Base-by-base conservation (phyloP, 2,113 vertebrate genomes). In the Carassius carassius region DNA sequence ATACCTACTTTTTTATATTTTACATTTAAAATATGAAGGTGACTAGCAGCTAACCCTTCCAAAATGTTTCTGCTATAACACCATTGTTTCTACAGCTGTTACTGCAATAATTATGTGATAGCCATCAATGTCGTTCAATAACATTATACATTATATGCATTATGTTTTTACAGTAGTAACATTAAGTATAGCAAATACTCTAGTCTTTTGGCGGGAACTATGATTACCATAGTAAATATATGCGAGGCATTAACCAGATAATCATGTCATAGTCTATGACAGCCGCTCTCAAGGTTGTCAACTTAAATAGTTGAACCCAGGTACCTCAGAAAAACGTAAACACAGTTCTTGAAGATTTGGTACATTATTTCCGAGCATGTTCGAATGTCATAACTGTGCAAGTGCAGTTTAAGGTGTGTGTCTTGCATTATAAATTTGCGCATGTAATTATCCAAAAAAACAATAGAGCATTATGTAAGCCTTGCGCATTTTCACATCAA, bases 381-480 rank as follows among this genome's bases (percentile, higher is more conserved):
- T 37, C 32, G 21, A 60, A 1, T 44, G 56, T n/a, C 12, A 23
- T 41, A 11, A 62, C 5, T 23, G 21, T 41, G 35, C 56, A 23
- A 4, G 12, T 44, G 35, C 6, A 32, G 1, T 23, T 13, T 41
- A 47, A 65, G 3, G 19, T 78, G 58, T 25, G 19, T 78, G 58
- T 17, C 12, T 75, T 75, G 72, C 21, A 25, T 25, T 75, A 44
- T 17, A 49, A 75, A 16, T 49, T 3, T 17, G 44, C 37, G 21
- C n/a, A 17, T 75, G 72, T 25, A 75, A 75, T 51, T 49, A 25
- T 51, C 44, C 44, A 3, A 49, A 44, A 44, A 65, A 74, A 74
- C 72, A 86, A 70, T 75, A 83, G 62, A 5, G 72, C 70, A 84
- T 84, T 83, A 78, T 84, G 78, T 63, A 86, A 67, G 77, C 56